Conservation (phyloP, 2,113 vertebrate genomes). For the Eulemur macaco region DNA sequence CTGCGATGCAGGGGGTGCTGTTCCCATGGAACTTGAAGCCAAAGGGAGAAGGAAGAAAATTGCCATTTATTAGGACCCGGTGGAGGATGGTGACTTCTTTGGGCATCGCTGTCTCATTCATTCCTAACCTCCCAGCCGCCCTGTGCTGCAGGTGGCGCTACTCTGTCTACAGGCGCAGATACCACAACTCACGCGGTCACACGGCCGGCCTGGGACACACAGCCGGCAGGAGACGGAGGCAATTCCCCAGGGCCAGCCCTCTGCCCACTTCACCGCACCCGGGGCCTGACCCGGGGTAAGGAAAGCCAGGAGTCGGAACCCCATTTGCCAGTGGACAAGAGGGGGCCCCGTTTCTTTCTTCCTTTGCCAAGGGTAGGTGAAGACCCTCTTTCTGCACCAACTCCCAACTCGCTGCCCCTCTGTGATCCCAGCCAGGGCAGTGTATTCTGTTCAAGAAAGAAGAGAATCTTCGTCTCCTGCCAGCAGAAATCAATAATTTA, state of each 20-base stretch:
- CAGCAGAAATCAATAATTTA: constrained; percentile 64
- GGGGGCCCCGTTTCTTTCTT: background rate
- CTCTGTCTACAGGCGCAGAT: background rate
- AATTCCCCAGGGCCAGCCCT: background rate
- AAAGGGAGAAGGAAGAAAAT: background rate
- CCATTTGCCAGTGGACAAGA: background rate
- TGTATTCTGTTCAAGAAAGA: background rate
- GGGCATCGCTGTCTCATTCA: background rate
- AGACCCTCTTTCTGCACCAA: background rate
- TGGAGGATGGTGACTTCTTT: background rate
- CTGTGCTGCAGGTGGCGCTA: background rate
- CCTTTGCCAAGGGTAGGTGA: background rate
- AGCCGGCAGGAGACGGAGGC: background rate
- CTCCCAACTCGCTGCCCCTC: background rate
- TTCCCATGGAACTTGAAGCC: background rate
- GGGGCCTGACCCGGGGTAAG: background rate
- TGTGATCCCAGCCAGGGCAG: background rate
- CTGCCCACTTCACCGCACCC: background rate
- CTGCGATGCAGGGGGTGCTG: rapidly evolving
- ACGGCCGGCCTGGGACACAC: background rate
- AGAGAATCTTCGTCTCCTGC: background rate
- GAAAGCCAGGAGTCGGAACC: background rate
- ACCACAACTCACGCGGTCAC: background rate
- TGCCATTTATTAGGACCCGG: background rate
- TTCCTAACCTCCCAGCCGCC: background rate